Percentiles rank a stretch among this genome's conserved stretches.
phyloP scores from a whole-genome alignment of 2,113 vertebrate species.

The Pogonocichla stellata region DNA sequence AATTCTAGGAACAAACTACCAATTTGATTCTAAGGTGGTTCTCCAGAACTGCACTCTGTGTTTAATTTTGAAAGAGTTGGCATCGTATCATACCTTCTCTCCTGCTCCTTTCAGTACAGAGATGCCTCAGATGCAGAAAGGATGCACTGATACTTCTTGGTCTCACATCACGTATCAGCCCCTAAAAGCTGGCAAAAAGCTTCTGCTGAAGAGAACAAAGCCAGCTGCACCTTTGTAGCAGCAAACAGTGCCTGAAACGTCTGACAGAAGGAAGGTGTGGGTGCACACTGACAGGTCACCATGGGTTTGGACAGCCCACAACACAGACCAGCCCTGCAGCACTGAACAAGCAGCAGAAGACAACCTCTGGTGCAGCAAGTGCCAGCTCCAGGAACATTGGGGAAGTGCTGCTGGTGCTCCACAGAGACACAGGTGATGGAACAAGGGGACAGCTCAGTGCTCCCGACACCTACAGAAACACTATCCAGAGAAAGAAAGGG shows the following conservation, averaged over 20 bases:
- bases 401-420: neutral
- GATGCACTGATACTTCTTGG: neutral
- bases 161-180: neutral
- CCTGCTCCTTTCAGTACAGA: neutral
- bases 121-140: neutral
- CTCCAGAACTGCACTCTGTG: neutral
- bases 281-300: neutral
- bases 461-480: slow-evolving; percentile 62
- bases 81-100: neutral
- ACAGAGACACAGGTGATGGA: neutral
- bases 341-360: neutral
- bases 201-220: neutral
- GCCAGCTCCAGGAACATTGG: neutral
- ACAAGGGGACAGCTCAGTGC: slow-evolving; percentile 4
- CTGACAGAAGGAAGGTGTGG: neutral
- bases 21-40: neutral
- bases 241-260: neutral
- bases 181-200: neutral
- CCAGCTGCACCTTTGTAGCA: neutral
- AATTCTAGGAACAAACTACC: neutral
- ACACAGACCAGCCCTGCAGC: neutral
- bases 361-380: neutral
- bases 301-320: neutral
- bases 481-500: slow-evolving; percentile 49
- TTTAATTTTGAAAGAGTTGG: neutral